phyloP scores from a whole-genome alignment of 2,113 vertebrate species.

The Shinisaurus crocodilurus region DNA sequence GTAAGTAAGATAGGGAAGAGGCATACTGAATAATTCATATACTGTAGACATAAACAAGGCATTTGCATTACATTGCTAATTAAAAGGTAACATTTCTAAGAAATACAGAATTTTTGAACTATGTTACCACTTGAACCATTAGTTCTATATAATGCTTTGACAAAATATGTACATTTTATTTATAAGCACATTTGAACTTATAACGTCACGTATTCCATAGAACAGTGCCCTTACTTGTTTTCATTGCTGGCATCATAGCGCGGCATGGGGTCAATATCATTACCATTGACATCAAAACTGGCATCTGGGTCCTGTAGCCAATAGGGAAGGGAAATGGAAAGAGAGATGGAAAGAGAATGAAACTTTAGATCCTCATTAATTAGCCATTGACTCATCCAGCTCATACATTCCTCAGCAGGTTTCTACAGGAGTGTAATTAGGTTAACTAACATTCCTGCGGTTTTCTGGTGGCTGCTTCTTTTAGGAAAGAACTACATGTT shows the following conservation, averaged over 20 bases:
- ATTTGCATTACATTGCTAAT: neutral
- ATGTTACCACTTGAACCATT: neutral
- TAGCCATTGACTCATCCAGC: constrained; percentile 47
- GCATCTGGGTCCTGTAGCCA: constrained; percentile 91
- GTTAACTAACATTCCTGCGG: constrained; percentile 57
- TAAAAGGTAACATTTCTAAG: neutral
- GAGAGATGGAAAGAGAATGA: constrained; percentile 46
- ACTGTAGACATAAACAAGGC: neutral
- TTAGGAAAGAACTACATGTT: constrained; percentile 44
- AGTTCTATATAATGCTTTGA: neutral
- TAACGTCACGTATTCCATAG: constrained; percentile 35
- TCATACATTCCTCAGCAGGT: constrained; percentile 67
- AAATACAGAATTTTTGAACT: neutral
- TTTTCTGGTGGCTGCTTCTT: constrained; percentile 27
- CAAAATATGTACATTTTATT: constrained; percentile 28
- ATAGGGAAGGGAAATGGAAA: constrained; percentile 54
- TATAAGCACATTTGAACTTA: neutral
- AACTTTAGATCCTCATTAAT: constrained; percentile 64
- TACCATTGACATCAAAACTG: constrained; percentile 98
- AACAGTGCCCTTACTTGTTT: constrained; percentile 92
- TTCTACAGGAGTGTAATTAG: constrained; percentile 66
- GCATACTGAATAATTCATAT: fast-evolving
- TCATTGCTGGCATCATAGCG: constrained; percentile 98
- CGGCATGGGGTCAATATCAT: constrained; percentile 98
- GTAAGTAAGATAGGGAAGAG: neutral